phyloP scores from a whole-genome alignment of 2,797 vertebrate species.

The Malurus leucopterus region DNA sequence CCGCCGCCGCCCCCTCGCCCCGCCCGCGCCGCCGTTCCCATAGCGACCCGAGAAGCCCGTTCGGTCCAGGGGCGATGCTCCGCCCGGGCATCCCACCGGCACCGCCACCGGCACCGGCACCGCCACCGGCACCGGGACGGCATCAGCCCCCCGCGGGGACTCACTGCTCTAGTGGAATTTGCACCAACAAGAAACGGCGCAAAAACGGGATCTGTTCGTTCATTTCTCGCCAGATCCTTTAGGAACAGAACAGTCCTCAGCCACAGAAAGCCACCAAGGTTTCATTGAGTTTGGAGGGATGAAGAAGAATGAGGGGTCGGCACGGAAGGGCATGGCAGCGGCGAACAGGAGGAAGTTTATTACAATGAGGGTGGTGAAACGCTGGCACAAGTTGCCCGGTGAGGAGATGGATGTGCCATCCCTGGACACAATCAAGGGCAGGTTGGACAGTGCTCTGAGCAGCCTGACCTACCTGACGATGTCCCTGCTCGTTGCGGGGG shows the following conservation, averaged over 20 bases:
- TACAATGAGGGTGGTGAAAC: not conserved
- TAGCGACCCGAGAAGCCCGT: slow-evolving; percentile 34
- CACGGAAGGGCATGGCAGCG: accelerated
- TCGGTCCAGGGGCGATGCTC: not conserved
- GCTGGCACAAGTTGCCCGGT: not conserved
- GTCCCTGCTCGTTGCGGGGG: not conserved
- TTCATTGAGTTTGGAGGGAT: not conserved
- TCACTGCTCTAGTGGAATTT: accelerated
- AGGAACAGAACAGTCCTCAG: not conserved
- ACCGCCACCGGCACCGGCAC: not conserved
- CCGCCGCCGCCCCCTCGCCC: not conserved
- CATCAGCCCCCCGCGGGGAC: not conserved
- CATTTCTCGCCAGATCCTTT: not conserved
- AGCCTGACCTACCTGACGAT: not conserved
- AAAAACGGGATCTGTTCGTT: accelerated
- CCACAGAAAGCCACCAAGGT: not conserved
- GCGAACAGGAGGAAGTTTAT: not conserved
- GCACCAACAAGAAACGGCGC: not conserved
- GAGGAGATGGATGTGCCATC: not conserved
- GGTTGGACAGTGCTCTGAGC: not conserved
- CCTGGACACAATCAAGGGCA: not conserved
- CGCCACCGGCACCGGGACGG: not conserved
- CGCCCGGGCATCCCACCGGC: not conserved
- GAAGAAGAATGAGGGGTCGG: not conserved
- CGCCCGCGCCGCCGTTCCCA: slow-evolving; percentile 43